These are phyloP conservation scores for Spodoptera littoralis DNA, from an alignment of 2,888 invertebrate genomes.

Conservation along the genomic window DNA sequence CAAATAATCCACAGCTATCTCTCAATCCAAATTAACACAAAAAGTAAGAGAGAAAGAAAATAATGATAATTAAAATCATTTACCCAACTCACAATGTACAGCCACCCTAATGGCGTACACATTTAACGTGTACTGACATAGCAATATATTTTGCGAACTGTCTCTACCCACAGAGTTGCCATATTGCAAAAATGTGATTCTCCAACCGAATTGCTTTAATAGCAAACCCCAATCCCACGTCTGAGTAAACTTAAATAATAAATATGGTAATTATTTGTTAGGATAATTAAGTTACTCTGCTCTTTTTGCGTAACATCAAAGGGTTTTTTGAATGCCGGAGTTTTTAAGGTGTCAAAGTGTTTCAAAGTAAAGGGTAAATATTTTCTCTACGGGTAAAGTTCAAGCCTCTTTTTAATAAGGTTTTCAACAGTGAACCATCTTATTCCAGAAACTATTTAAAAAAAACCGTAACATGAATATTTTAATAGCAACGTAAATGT, in stretches of 20 bases:
- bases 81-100: slow-evolving; percentile 39
- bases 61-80: slow-evolving; percentile 49
- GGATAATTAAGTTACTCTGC: slow-evolving; percentile 50
- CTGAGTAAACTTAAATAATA: slow-evolving; percentile 41
- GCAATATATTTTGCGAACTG: slow-evolving; percentile 42
- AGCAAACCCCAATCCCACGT: slow-evolving; percentile 28
- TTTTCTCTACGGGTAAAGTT: slow-evolving; percentile 31
- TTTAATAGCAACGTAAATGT: no score
- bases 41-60: slow-evolving; percentile 24
- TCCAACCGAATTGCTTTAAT: slow-evolving; percentile 34
- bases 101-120: slow-evolving; percentile 41
- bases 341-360: slow-evolving; percentile 44
- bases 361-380: slow-evolving; percentile 44
- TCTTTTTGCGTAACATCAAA: slow-evolving; percentile 49
- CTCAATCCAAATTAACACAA: slow-evolving; percentile 39
- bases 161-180: slow-evolving; percentile 41
- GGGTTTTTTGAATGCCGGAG: slow-evolving; percentile 32
- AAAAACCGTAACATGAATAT: neutral
- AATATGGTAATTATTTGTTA: slow-evolving; percentile 53
- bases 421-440: slow-evolving; percentile 9
- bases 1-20: slow-evolving; percentile 11
- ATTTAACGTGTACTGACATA: slow-evolving; percentile 35
- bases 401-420: slow-evolving; percentile 12
- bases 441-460: slow-evolving; percentile 2
- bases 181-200: slow-evolving; percentile 51